Base-by-base conservation (phyloP, 2,888 invertebrate species). In the Trichogramma dendrolimi region DNA sequence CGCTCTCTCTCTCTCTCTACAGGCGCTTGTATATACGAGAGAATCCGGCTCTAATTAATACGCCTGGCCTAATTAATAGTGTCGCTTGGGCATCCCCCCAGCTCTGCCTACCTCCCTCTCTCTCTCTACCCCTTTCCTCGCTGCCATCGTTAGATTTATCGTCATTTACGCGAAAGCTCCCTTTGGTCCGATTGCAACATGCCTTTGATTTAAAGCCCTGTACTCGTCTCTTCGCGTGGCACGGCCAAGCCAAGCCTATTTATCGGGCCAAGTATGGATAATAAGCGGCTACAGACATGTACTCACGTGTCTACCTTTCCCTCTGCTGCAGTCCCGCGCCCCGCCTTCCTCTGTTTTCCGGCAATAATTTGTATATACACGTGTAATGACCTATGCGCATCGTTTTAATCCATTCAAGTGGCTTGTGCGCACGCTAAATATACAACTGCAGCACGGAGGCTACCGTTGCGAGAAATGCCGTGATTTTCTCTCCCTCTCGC, bases 21-120 rank as follows among this genome's bases (percentile, higher is more conserved):
- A 27, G 27, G 27, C 27, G 27, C 27, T 27, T 27, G 27, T 27
- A 27, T 27, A 27, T 27, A 27, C 27, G 27, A 27, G 58, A 64
- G 69, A 70, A 70, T 70, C 65, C 61, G 66, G 64, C 27, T 67
- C 67, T 67, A 70, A 70, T 70, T 70, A 70, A 70, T 70, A 68
- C 67, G 61, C 60, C 60, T 57, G 60, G 64, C 67, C 67, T 68
- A 68, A 70, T 70, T 70, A 70, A 68, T 70, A 66, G 67, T 65
- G 66, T 65, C 64, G 66, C 65, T 61, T 63, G 63, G 61, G 27
- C 27, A 27, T 27, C 27, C 27, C 27, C 3, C 27, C 27, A 27
- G 27, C 27, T 27, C 27, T 27, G 27, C 27, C 27, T 27, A 2
- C 27, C 27, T 27, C 27, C 27, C 3, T 27, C 27, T 27, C 27